Evolutionary conservation across 2,888 invertebrate species (phyloP), one percentile per base, ranked within the genome.

Genomic region (Dynastes maya): DNA sequence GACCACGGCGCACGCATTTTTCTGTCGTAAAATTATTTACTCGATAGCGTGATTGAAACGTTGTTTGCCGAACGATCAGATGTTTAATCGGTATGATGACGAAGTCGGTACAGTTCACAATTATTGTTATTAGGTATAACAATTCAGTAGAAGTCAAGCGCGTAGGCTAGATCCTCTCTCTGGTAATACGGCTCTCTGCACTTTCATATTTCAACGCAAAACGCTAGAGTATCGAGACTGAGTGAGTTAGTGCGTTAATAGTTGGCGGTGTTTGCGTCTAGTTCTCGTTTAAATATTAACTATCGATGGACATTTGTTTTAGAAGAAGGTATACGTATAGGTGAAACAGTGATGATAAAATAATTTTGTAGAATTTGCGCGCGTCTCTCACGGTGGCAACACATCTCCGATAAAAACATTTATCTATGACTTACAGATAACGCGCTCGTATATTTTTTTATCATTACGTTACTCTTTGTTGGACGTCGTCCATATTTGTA

Each of bases 401-500:
- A 61, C 61, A 63, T 74, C 32, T 61, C 72, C 72, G 72, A 74
- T 74, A 74, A 74, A 51, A 61, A 13, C 61, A n/a, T 74, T 74
- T 74, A 74, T 74, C 72, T 74, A 72, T 61, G 40, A 74, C 40
- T 45, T 45, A 27, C 37, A 74, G 72, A 74, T 74, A 74, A 74
- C 72, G 29, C 61, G 55, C 29, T 45, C 40, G 55, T 37, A 16
- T 22, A 11, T 40, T 61, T 61, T 58, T 74, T 72, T 74, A 74
- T 74, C 49, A 74, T 74, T 74, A 61, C 72, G 37, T 58, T 74
- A 63, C 72, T 74, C 72, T 74, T 74, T 74, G 72, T 74, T 67
- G 76, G 29, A 67, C 68, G 67, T 32, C 55, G 55, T 67, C 67
- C 76, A 76, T 76, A 67, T 76, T 76, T 67, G 76, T 76, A 67